phyloP scores from a whole-genome alignment of 1,140 invertebrate genomes.

The Temnothorax curvispinosus region DNA sequence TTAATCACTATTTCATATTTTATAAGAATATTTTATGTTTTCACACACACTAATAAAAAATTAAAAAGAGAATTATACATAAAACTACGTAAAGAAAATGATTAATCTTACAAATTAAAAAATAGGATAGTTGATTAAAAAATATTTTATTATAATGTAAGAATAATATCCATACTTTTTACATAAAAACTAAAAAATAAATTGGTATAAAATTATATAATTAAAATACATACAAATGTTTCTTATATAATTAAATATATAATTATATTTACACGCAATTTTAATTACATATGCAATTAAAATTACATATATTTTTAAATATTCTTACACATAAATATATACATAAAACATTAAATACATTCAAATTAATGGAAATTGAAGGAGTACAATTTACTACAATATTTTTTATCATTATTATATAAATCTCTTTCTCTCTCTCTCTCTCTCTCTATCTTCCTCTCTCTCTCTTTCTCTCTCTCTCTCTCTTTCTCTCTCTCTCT shows the following conservation, averaged over 20 bases:
- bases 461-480: background rate
- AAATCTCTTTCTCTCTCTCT: background rate
- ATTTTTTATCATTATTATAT: slow-evolving; percentile 6
- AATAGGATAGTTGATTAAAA: background rate
- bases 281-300: background rate
- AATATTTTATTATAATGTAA: background rate
- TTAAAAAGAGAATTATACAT: background rate
- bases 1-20: background rate
- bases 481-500: background rate
- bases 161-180: background rate
- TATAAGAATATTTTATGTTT: background rate
- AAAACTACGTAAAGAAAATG: background rate
- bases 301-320: background rate
- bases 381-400: background rate
- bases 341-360: background rate
- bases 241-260: background rate
- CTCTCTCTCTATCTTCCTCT: background rate
- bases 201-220: background rate
- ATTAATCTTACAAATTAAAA: slow-evolving; percentile 3
- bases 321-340: background rate
- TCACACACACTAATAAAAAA: background rate
- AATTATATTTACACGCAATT: background rate
- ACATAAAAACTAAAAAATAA: background rate
- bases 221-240: background rate
- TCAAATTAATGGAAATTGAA: background rate